Percentiles rank a stretch among this genome's conserved stretches.
Evolutionary conservation across 2,113 vertebrate genomes (phyloP).

Genomic region (Rissa tridactyla): DNA sequence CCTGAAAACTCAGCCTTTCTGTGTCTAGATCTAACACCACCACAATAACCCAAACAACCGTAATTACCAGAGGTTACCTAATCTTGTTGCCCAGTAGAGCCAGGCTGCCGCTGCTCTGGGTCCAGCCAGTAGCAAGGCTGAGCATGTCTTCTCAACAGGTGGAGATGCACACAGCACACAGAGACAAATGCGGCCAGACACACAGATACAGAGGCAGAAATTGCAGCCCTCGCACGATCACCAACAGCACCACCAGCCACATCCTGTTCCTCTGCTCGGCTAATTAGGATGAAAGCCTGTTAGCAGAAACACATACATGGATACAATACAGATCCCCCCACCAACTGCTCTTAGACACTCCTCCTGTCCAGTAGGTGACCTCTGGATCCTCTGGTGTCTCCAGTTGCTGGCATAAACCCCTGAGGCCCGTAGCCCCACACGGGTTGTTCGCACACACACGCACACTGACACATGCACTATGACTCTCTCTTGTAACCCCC

Average conservation of each 20-base stretch:
- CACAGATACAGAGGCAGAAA: neutral
- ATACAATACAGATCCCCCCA: neutral
- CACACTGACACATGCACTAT: neutral
- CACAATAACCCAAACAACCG: neutral
- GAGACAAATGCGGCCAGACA: neutral
- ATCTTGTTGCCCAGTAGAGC: neutral
- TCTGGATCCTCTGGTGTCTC: neutral
- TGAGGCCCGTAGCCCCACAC: fast-evolving
- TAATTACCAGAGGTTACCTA: neutral
- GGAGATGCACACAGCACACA: neutral
- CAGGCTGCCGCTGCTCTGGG: neutral
- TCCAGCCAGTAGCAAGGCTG: neutral
- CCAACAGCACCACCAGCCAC: neutral
- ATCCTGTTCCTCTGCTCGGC: neutral
- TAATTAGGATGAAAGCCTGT: neutral
- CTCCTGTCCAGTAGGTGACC: neutral
- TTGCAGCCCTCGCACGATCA: neutral
- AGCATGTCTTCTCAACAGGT: neutral
- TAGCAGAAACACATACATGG: neutral
- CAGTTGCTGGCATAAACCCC: neutral
- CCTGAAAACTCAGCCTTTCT: neutral
- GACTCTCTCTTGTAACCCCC: neutral
- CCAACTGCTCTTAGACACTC: neutral
- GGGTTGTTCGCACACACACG: neutral
- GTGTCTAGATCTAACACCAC: neutral